Base-by-base conservation (phyloP, 2,797 vertebrate species). In the Acomys russatus region DNA sequence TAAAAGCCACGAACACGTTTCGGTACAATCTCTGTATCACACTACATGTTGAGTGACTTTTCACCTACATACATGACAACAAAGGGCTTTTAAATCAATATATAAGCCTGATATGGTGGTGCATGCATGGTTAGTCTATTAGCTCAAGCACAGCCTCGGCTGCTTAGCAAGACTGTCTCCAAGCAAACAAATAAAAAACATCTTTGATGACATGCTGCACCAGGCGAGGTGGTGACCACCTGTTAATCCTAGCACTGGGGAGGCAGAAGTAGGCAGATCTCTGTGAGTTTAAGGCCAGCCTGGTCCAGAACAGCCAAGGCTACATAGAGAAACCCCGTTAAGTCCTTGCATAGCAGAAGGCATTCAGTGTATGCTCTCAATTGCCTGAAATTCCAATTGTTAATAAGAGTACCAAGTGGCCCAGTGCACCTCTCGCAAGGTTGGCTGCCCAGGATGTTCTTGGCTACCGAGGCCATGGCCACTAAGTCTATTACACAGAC, bases 71-170 rank as follows among this genome's bases (percentile, higher is more conserved):
- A 25, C n/a, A 66, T 83, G 28, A 68, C 17, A 78, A 20, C 18
- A 89, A 91, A 93, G 68, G 59, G 10, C 33, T 96, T 93, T 95
- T 92, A 78, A 92, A 90, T 90, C n/a, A 80, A 83, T 70, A 89
- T 61, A 70, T 59, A 79, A 92, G 49, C 76, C 54, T 73, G 23
- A 44, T 30, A 22, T n/a, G 30, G 18, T n/a, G 30, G 38, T 18
- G 51, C 44, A n/a, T 4, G 9, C 28, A 10, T 68, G 18, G 18
- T 15, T 4, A 68, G 4, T 4, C 66, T 30, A 85, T 23, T 49
- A 68, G n/a, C 54, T 28, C 33, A 54, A 73, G 33, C 51, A 17
- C 68, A 73, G 51, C 18, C 14, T 38, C 14, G 68, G 22, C 12
- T 87, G 54, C 20, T 33, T 23, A n/a, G 12, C 44, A 85, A 68